phyloP scores from a whole-genome alignment of 1,140 invertebrate species.

The Cecropterus lyciades region DNA sequence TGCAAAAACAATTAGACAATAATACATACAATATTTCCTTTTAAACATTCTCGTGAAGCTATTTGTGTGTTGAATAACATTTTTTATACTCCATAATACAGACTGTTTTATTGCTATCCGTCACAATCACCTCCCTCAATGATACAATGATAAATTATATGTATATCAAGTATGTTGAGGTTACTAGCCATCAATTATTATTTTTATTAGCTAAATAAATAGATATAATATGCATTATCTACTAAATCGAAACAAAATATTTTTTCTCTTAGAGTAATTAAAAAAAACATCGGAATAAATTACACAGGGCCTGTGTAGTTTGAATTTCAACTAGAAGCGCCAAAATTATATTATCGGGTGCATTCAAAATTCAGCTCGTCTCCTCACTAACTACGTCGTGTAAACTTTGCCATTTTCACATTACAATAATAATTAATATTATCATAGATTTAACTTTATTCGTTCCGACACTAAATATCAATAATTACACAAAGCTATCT shows the following conservation, averaged over 20 bases:
- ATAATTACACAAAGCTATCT: constrained; percentile 83
- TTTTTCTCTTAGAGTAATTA: constrained; percentile 53
- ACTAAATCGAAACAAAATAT: constrained; percentile 68
- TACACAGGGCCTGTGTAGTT: constrained; percentile 43
- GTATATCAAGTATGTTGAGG: constrained; percentile 30
- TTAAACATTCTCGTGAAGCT: constrained; percentile 51
- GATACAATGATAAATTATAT: constrained; percentile 17
- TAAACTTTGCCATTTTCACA: constrained; percentile 44
- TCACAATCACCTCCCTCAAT: constrained; percentile 6
- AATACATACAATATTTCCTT: constrained; percentile 27
- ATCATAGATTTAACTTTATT: constrained; percentile 62
- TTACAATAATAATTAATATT: constrained; percentile 58
- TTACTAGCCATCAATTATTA: constrained; percentile 32
- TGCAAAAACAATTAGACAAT: constrained; percentile 56
- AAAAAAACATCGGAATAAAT: constrained; percentile 53
- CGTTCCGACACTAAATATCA: constrained; percentile 76
- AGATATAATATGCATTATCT: constrained; percentile 71
- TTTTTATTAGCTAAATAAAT: constrained; percentile 73
- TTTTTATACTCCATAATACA: constrained; percentile 36
- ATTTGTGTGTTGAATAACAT: constrained; percentile 60
- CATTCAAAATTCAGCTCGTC: constrained; percentile 52
- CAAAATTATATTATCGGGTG: constrained; percentile 51
- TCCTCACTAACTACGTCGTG: constrained; percentile 41
- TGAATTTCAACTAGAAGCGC: constrained; percentile 51
- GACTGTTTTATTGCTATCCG: constrained; percentile 38